Base-by-base conservation (phyloP, 2,888 invertebrate genomes). In the Thalpophila matura region DNA sequence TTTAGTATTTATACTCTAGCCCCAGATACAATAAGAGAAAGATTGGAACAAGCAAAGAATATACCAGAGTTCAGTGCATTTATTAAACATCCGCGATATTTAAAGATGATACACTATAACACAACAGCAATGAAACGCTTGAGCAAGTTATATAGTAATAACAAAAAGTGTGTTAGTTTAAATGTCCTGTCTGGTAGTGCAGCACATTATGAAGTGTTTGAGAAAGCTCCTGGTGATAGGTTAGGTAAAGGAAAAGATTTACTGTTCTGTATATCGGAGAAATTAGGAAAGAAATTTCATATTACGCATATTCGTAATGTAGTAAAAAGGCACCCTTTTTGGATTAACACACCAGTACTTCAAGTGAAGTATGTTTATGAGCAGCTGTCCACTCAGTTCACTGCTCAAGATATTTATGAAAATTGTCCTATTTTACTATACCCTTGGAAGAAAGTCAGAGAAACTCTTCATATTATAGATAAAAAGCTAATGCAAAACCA, bases 221-320 rank as follows among this genome's bases (percentile, higher is more conserved):
- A 92, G 74, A 94, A 91, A 74, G 84, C 93, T 35, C 93, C 92
- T 47, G 94, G 95, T 29, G 95, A 95, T 67, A 81, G 92, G 47
- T 76, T 91, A 24, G 94, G 94, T 18, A 95, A 94, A 80, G 90
- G 92, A 24, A 95, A 91, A 77, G 95, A 95, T 67, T 81, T 94
- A 62, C 40, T 94, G 16, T 94, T 92, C 70, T 93, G 91, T 69
- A 82, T 94, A 64, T 84, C 88, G 42, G 86, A 93, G 65, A 83
- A 79, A 33, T 76, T 94, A 35, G 89, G 88, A 12, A 88, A 81
- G 26, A 79, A 80, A 40, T 92, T 86, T 67, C 86, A 76, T 66
- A 76, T 79, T 10, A 83, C 53, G 71, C 77, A 86, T 31, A 79
- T 95, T 63, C 80, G 90, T 24, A 86, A 85, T 56, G 64, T 69